Percentiles rank a stretch among this genome's conserved stretches.
phyloP scores from a whole-genome alignment of 2,888 invertebrate species.

The Cyaniris semiargus region DNA sequence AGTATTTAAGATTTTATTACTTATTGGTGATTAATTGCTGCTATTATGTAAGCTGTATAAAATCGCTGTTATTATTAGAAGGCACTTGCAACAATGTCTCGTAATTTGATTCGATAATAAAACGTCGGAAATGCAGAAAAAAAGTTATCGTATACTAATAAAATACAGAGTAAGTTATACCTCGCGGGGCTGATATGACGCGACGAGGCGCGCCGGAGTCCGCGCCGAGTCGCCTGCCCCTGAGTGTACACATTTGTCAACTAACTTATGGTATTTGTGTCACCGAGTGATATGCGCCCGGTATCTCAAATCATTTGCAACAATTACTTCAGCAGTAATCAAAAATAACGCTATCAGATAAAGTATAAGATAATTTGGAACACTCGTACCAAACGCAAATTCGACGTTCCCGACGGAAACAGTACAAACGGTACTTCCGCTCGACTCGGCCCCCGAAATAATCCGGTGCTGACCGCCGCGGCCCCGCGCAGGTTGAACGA shows the following conservation, averaged over 20 bases:
- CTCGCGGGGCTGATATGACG: not conserved
- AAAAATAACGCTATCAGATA: slow-evolving; percentile 34
- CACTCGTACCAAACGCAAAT: not conserved
- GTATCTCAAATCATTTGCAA: slow-evolving; percentile 6
- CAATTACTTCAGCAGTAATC: slow-evolving; percentile 22
- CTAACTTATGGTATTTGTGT: not conserved
- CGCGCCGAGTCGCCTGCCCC: not conserved
- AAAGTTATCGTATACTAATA: not conserved
- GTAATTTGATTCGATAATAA: slow-evolving; percentile 4
- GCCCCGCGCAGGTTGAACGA: slow-evolving; percentile 54
- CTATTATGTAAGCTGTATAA: not conserved
- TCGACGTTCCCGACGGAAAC: not conserved
- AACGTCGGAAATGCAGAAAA: not conserved
- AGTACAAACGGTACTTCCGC: not conserved
- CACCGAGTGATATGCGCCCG: not conserved
- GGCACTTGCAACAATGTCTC: not conserved
- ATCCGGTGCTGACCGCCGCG: not conserved
- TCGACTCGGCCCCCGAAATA: not conserved
- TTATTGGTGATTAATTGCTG: slow-evolving; percentile 10
- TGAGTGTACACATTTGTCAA: not conserved
- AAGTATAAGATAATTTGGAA: slow-evolving; percentile 29
- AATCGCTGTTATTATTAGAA: not conserved
- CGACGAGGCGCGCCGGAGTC: slow-evolving; percentile 5
- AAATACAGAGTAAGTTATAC: not conserved
- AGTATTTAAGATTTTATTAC: not conserved